A percentile compares a stretch with the other conserved stretches of the same genome.
These are phyloP conservation scores for Drosophila cardini DNA, from an alignment of 1,140 invertebrate species.

Conservation along the genomic window DNA sequence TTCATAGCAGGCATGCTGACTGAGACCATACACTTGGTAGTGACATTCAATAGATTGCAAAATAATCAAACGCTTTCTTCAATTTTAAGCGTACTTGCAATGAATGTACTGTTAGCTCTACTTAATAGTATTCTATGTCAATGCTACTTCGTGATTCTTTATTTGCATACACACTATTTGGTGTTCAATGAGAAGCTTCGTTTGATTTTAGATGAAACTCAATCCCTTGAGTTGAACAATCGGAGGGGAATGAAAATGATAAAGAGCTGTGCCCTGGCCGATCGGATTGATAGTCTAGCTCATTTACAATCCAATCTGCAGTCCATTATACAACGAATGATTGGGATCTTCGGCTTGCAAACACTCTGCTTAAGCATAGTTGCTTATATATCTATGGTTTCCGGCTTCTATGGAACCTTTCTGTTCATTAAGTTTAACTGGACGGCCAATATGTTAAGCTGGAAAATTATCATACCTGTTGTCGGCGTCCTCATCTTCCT, in stretches of 20 bases:
- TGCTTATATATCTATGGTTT: conserved; percentile 34
- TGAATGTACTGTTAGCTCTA: conserved; percentile 17
- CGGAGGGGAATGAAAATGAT: conserved; percentile 6
- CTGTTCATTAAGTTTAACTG: conserved; percentile 22
- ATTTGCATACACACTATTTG: conserved; percentile 47
- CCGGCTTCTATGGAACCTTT: conserved; percentile 33
- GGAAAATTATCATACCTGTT: background rate
- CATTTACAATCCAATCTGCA: conserved; percentile 29
- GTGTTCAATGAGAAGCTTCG: conserved; percentile 42
- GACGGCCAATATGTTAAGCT: background rate
- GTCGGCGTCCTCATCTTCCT: background rate
- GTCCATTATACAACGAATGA: conserved; percentile 6
- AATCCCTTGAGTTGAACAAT: conserved; percentile 6
- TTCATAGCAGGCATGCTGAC: conserved; percentile 6
- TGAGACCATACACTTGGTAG: conserved; percentile 20
- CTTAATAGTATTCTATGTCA: conserved; percentile 52
- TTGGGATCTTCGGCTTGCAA: conserved; percentile 49
- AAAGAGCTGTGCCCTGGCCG: conserved; percentile 40
- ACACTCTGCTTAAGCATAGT: conserved; percentile 31
- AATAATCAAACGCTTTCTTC: no score
- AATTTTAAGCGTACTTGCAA: background rate
- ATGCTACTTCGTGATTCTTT: conserved; percentile 40
- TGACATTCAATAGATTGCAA: conserved; percentile 14
- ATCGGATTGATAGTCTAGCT: conserved; percentile 46
- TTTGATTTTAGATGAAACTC: conserved; percentile 2